Percentiles rank a stretch among this genome's conserved stretches.
Conservation (phyloP, 2,113 vertebrate species). For the Bujurquina vittata region DNA sequence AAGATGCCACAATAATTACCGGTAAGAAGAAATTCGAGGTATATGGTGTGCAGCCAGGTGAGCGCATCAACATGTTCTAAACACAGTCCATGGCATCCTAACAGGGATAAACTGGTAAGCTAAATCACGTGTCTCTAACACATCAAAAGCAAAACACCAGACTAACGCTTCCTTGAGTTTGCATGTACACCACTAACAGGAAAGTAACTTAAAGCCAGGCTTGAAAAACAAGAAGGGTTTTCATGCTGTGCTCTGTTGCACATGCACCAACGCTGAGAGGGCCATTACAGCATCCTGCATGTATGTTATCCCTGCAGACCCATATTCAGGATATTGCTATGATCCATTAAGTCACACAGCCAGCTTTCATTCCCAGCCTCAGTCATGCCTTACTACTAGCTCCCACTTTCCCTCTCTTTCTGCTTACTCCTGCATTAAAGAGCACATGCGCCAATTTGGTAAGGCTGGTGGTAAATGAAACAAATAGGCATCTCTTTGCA, state of each 20-base stretch:
- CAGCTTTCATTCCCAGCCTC: slow-evolving; percentile 21
- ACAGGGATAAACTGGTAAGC: slow-evolving; percentile 7
- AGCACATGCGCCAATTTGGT: slow-evolving; percentile 19
- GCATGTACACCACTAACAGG: not conserved
- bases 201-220: slow-evolving; percentile 9
- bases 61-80: not conserved
- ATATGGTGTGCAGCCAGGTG: not conserved
- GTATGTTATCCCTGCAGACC: not conserved
- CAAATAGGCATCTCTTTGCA: slow-evolving; percentile 39
- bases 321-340: not conserved
- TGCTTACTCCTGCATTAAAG: slow-evolving; percentile 27
- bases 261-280: not conserved
- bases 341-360: slow-evolving; percentile 1
- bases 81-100: not conserved
- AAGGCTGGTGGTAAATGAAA: slow-evolving; percentile 48
- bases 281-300: slow-evolving; percentile 4
- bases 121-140: not conserved
- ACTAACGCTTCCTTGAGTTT: slow-evolving; percentile 18
- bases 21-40: not conserved
- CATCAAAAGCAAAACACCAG: slow-evolving; percentile 6
- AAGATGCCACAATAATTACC: not conserved
- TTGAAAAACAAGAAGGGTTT: slow-evolving; percentile 10
- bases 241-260: slow-evolving; percentile 15
- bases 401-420: not conserved
- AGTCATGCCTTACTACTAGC: slow-evolving; percentile 9